Evolutionary conservation across 2,797 vertebrate species (phyloP).

Genomic region (Myotis vivesi): DNA sequence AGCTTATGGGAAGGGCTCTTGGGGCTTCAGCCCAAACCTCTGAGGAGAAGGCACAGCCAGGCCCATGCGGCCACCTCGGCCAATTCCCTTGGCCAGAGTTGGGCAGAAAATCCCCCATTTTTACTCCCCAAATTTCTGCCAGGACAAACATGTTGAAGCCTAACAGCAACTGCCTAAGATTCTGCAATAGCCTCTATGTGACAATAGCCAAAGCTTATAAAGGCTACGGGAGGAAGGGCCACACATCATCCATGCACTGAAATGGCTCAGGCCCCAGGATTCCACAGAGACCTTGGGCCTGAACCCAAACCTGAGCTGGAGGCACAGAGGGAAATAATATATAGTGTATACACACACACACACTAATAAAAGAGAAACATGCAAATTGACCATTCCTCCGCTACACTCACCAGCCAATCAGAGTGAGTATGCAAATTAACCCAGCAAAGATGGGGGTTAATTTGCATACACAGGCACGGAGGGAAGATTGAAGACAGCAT

Average conservation of each 20-base stretch:
- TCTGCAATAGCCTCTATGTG: background rate
- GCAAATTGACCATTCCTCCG: too few relatives aligned
- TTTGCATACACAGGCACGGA: too few relatives aligned
- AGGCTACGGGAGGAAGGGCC: background rate
- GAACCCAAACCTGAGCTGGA: background rate
- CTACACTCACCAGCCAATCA: too few relatives aligned
- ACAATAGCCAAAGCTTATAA: background rate
- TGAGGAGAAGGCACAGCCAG: background rate
- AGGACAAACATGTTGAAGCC: background rate
- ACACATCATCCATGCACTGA: background rate
- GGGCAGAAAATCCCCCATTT: background rate
- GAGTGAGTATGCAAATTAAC: too few relatives aligned
- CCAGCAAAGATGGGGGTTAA: too few relatives aligned
- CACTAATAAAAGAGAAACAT: too few relatives aligned
- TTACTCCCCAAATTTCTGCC: background rate
- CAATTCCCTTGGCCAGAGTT: background rate
- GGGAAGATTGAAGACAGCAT: too few relatives aligned
- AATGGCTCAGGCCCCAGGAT: constrained; percentile 47
- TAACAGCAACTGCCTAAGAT: background rate
- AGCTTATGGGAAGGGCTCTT: background rate
- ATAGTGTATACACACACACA: too few relatives aligned
- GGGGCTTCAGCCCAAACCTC: background rate
- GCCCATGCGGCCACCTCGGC: background rate
- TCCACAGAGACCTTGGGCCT: background rate
- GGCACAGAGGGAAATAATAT: background rate